Percentiles rank a stretch among this genome's conserved stretches.
phyloP scores from a whole-genome alignment of 53 echinoderm and acorn worm genomes.

The Holothuria scabra region DNA sequence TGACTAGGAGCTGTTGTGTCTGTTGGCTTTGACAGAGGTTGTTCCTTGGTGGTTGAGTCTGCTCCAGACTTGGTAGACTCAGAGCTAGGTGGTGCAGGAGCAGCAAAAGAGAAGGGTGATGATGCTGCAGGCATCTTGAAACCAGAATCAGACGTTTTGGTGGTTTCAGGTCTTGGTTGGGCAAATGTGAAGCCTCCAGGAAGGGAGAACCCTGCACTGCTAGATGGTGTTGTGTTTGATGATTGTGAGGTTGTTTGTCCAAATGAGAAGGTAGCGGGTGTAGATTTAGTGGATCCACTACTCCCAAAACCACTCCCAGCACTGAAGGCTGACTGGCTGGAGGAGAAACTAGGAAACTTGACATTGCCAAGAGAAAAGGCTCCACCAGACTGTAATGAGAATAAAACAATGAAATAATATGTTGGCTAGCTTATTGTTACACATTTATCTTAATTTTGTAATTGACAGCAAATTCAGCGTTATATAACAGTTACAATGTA shows the following conservation, averaged over 20 bases:
- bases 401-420: not conserved
- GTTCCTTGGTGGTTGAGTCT: slow-evolving; percentile 6
- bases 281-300: not conserved
- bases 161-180: not conserved
- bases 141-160: not conserved
- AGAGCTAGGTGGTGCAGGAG: not conserved
- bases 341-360: not conserved
- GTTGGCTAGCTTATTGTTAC: not conserved
- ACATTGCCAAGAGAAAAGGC: not conserved
- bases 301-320: not conserved
- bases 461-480: not conserved
- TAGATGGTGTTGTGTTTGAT: not conserved
- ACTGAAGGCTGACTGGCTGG: slow-evolving; percentile 30
- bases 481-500: not conserved
- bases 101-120: not conserved
- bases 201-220: slow-evolving; percentile 10
- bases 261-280: not conserved
- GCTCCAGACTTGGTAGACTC: not conserved
- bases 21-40: not conserved
- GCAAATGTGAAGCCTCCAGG: not conserved
- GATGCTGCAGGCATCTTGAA: not conserved
- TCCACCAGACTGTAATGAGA: not conserved
- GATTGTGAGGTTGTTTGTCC: not conserved
- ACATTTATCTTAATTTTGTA: not conserved
- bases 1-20: not conserved